These are phyloP conservation scores for Epistrophe eligans DNA, from an alignment of 2,888 invertebrate species.

Conservation along the genomic window DNA sequence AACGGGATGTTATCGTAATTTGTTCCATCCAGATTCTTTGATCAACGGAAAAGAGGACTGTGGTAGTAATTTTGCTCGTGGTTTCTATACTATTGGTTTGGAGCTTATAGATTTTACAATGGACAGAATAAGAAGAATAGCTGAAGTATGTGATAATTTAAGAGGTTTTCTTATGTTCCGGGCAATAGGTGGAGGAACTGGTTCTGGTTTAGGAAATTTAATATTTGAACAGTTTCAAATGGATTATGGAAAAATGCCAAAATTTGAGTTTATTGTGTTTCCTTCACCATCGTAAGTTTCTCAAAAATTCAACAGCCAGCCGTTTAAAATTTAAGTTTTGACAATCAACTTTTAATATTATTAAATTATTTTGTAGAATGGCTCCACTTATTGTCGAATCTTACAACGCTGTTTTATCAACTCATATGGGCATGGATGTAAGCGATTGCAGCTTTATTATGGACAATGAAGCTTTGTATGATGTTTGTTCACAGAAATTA, in stretches of 20 bases:
- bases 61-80: conserved; percentile 93
- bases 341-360: neutral
- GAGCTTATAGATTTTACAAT: conserved; percentile 90
- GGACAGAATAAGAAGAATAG: conserved; percentile 88
- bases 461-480: conserved; percentile 91
- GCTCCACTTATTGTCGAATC: conserved; percentile 91
- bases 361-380: conserved; percentile 82
- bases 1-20: conserved; percentile 88
- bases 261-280: conserved; percentile 90
- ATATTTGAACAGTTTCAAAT: conserved; percentile 87
- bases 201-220: conserved; percentile 89
- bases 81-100: conserved; percentile 90
- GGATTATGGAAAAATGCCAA: conserved; percentile 87
- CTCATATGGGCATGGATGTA: conserved; percentile 88
- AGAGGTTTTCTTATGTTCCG: conserved; percentile 88
- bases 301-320: no score
- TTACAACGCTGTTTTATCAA: conserved; percentile 89
- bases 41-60: conserved; percentile 94
- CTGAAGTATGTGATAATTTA: conserved; percentile 87
- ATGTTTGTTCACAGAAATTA: conserved; percentile 90
- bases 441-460: conserved; percentile 90
- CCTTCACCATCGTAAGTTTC: conserved; percentile 89
- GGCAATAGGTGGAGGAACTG: conserved; percentile 91
- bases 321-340: no score
- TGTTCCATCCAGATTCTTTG: conserved; percentile 91